A percentile compares a stretch with the other conserved stretches of the same genome.
Evolutionary conservation across 2,888 invertebrate species (phyloP).

Genomic region (Stegana nigrithorax): DNA sequence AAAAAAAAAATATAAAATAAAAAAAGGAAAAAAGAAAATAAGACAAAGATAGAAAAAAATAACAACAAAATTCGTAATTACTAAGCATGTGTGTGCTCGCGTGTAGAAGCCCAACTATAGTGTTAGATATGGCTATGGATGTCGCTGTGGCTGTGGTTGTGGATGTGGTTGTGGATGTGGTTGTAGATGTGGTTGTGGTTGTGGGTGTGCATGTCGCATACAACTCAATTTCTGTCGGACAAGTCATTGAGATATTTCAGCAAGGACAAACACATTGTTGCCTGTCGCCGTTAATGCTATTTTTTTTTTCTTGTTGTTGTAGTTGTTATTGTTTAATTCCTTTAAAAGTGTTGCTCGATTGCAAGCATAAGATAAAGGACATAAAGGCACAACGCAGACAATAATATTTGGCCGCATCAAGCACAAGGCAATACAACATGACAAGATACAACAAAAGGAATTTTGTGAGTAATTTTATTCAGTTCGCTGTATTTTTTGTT

Average conservation of each 20-base stretch:
- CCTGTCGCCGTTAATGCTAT: too few relatives aligned
- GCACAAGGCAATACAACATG: too few relatives aligned
- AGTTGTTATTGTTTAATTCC: background rate
- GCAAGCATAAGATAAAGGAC: background rate
- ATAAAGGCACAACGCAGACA: background rate
- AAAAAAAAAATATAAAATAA: too few relatives aligned
- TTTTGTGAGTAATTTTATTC: too few relatives aligned
- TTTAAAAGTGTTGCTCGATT: background rate
- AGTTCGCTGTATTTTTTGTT: too few relatives aligned
- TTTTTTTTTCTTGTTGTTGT: background rate
- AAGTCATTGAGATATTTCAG: constrained; percentile 4
- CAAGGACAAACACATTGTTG: constrained; percentile 5
- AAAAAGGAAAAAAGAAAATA: too few relatives aligned
- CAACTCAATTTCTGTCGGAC: background rate
- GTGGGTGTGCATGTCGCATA: background rate
- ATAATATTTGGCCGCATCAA: too few relatives aligned
- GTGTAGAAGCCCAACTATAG: too few relatives aligned
- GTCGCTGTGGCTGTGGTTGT: too few relatives aligned
- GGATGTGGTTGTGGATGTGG: background rate
- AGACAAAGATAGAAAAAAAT: too few relatives aligned
- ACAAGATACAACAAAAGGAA: background rate
- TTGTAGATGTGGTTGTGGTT: background rate
- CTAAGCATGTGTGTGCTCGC: background rate
- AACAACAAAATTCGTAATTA: constrained; percentile 7
- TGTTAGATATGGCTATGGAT: too few relatives aligned